Evolutionary conservation across 2,888 invertebrate genomes (phyloP).

Genomic region (Cataglyphis livida): DNA sequence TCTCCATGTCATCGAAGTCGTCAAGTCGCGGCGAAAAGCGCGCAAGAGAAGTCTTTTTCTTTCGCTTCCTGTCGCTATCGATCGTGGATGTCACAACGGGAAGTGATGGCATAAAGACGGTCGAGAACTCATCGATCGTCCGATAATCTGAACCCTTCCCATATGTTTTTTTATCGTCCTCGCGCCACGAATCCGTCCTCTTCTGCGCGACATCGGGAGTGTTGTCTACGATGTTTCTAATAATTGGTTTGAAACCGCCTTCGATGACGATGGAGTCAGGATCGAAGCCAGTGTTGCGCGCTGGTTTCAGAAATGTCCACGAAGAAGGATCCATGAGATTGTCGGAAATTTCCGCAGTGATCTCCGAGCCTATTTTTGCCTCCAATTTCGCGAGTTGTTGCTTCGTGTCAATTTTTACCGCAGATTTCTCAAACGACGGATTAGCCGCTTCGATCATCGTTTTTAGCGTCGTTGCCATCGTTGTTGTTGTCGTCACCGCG

Average conservation of each 20-base stretch:
- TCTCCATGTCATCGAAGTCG: conserved; percentile 88
- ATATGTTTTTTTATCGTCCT: conserved; percentile 17
- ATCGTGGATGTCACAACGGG: conserved; percentile 81
- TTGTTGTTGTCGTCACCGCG: conserved; percentile 58
- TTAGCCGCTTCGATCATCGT: conserved; percentile 45
- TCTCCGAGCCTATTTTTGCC: conserved; percentile 64
- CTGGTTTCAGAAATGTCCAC: conserved; percentile 80
- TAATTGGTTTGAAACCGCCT: conserved; percentile 94
- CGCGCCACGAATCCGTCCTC: conserved; percentile 51
- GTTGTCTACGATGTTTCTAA: conserved; percentile 85
- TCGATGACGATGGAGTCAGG: conserved; percentile 93
- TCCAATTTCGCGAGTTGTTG: conserved; percentile 67
- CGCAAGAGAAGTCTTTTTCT: conserved; percentile 66
- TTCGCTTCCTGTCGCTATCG: conserved; percentile 76
- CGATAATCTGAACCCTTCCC: conserved; percentile 83
- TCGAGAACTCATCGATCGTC: conserved; percentile 89
- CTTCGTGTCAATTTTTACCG: conserved; percentile 72
- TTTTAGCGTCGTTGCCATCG: conserved; percentile 61
- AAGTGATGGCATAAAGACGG: conserved; percentile 93
- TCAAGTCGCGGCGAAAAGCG: conserved; percentile 69
- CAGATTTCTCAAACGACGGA: conserved; percentile 70
- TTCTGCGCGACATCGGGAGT: conserved; percentile 78
- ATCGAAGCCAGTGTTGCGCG: conserved; percentile 92
- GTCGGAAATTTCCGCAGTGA: conserved; percentile 40
- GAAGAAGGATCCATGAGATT: conserved; percentile 6